A percentile compares a stretch with the other conserved stretches of the same genome.
Evolutionary conservation across 2,888 invertebrate genomes (phyloP).

Genomic region (Sesamia inferens): DNA sequence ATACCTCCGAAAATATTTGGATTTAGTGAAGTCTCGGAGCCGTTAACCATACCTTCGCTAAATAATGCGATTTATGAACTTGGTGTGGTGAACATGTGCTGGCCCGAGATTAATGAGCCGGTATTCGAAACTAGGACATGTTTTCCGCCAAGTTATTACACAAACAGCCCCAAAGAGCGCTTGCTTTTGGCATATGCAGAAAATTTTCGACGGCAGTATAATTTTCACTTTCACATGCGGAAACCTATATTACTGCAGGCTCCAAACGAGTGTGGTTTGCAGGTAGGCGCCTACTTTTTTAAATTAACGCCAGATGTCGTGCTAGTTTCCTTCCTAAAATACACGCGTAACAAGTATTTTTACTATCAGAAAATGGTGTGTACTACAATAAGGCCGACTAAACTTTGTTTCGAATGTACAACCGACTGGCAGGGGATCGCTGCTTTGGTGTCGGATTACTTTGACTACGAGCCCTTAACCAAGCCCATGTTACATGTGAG

Average conservation of each 20-base stretch:
- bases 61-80: conserved; percentile 90
- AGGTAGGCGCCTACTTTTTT: conserved; percentile 86
- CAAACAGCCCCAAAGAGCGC: conserved; percentile 92
- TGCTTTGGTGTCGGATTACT: conserved; percentile 94
- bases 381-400: conserved; percentile 94
- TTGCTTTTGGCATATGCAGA: conserved; percentile 93
- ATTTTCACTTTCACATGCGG: conserved; percentile 88
- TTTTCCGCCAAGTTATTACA: conserved; percentile 92
- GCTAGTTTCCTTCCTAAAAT: background rate
- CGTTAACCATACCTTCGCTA: conserved; percentile 87
- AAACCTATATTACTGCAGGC: conserved; percentile 92
- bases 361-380: conserved; percentile 95
- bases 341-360: conserved; percentile 7
- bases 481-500: conserved; percentile 92
- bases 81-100: conserved; percentile 91
- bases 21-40: conserved; percentile 75
- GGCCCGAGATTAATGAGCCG: conserved; percentile 90
- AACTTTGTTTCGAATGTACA: conserved; percentile 92
- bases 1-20: conserved; percentile 82
- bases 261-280: conserved; percentile 94
- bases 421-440: conserved; percentile 93
- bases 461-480: conserved; percentile 93
- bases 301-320: conserved; percentile 46
- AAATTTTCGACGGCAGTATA: conserved; percentile 94
- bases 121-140: conserved; percentile 90